These are phyloP conservation scores for Prietella phreatophila DNA, from an alignment of 2,113 vertebrate species.

Conservation along the genomic window DNA sequence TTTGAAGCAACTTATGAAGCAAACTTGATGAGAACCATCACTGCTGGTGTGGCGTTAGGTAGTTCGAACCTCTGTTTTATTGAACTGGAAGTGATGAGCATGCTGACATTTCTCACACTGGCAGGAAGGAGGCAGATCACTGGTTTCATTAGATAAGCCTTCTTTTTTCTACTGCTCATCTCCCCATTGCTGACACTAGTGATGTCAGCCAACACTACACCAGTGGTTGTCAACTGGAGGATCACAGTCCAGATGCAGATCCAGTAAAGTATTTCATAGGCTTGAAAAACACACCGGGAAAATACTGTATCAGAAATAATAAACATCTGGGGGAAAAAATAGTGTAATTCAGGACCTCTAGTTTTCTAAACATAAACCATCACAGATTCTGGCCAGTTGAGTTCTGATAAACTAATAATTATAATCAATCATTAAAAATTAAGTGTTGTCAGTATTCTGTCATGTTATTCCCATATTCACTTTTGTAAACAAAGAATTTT, in stretches of 20 bases:
- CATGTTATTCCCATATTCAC: background rate
- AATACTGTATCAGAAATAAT: background rate
- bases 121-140: conserved; percentile 18
- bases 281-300: background rate
- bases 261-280: background rate
- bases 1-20: background rate
- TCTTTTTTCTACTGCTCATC: conserved; percentile 25
- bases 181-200: background rate
- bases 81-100: background rate
- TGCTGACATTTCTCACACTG: conserved; percentile 29
- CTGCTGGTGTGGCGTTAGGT: background rate
- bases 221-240: background rate
- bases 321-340: background rate
- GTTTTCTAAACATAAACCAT: conserved; percentile 6
- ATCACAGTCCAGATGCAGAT: background rate
- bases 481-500: background rate
- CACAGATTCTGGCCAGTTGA: background rate
- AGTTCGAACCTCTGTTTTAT: background rate
- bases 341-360: background rate
- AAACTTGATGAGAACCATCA: background rate
- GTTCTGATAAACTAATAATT: background rate
- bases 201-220: conserved; percentile 16
- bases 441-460: background rate
- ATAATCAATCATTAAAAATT: background rate
- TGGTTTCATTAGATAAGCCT: conserved; percentile 21